Conservation (phyloP, 2,888 invertebrate genomes). For the Aromia moschata region DNA sequence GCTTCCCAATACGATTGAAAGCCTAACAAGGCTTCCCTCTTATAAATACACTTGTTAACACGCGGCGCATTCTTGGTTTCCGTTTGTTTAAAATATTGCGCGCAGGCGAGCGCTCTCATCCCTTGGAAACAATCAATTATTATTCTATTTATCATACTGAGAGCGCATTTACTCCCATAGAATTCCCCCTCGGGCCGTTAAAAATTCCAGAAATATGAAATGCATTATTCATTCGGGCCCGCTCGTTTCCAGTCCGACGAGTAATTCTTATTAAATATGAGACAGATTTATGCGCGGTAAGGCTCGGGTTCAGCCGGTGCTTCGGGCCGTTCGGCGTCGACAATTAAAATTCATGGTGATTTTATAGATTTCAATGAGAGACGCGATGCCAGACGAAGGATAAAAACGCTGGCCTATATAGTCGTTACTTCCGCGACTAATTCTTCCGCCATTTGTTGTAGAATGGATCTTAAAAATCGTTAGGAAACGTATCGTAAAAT, state of each 20-base stretch:
- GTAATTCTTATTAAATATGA: conserved; percentile 34
- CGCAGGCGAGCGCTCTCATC: conserved; percentile 10
- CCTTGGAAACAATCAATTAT: conserved; percentile 49
- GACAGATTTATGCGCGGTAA: conserved; percentile 21
- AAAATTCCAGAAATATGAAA: conserved; percentile 50
- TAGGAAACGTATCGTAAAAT: no score
- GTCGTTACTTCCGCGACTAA: no score
- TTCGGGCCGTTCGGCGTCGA: conserved; percentile 18
- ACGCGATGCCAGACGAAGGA: no score
- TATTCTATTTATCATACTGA: conserved; percentile 53
- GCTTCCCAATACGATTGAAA: conserved; percentile 12
- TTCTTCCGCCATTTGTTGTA: no score
- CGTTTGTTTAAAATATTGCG: conserved; percentile 22
- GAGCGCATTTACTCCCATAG: conserved; percentile 47
- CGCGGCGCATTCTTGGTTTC: conserved; percentile 13
- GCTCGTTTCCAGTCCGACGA: conserved; percentile 36
- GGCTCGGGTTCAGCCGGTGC: conserved; percentile 9
- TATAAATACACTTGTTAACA: conserved; percentile 26
- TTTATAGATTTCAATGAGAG: conserved; percentile 27
- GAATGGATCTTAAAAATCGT: no score
- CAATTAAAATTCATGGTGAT: conserved; percentile 32
- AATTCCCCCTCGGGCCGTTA: conserved; percentile 43
- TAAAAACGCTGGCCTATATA: no score
- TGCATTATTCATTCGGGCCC: conserved; percentile 46
- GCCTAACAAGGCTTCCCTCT: conserved; percentile 11